Conservation (phyloP, 2,797 vertebrate species). For the Arctocebus calabarensis region DNA sequence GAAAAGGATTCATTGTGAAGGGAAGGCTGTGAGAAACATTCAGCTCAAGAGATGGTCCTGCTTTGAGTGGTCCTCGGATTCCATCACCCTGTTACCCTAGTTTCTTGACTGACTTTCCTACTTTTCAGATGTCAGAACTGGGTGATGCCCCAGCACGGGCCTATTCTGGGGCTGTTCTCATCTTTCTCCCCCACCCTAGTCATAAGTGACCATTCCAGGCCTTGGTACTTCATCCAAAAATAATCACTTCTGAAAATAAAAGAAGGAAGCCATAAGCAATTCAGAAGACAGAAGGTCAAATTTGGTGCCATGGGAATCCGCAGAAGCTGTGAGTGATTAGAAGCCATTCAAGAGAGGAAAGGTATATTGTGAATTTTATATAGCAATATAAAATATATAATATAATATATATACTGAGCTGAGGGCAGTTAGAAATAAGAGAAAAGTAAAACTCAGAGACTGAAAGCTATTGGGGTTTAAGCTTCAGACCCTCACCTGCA, state of each 20-base stretch:
- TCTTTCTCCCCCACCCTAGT: too few species aligned
- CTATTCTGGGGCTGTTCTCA: background rate
- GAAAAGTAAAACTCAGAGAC: background rate
- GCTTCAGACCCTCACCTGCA: background rate
- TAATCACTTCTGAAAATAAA: background rate
- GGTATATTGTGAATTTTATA: background rate
- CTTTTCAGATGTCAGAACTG: background rate
- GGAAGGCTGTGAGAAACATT: background rate
- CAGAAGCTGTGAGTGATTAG: background rate
- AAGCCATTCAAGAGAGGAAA: background rate
- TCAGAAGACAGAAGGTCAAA: background rate
- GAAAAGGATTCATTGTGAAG: constrained; percentile 12
- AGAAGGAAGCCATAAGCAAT: background rate
- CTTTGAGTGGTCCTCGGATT: background rate
- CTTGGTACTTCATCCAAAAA: background rate
- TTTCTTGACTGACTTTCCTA: background rate
- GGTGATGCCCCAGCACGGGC: background rate
- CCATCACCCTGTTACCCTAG: background rate
- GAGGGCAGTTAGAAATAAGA: background rate
- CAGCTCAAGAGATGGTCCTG: background rate
- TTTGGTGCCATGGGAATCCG: background rate
- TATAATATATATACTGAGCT: too few species aligned
- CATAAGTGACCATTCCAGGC: background rate
- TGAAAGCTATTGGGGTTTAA: constrained; percentile 1
- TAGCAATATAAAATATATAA: too few species aligned